These are phyloP conservation scores for Lineus longissimus DNA, from an alignment of 1,140 invertebrate genomes.

Conservation along the genomic window DNA sequence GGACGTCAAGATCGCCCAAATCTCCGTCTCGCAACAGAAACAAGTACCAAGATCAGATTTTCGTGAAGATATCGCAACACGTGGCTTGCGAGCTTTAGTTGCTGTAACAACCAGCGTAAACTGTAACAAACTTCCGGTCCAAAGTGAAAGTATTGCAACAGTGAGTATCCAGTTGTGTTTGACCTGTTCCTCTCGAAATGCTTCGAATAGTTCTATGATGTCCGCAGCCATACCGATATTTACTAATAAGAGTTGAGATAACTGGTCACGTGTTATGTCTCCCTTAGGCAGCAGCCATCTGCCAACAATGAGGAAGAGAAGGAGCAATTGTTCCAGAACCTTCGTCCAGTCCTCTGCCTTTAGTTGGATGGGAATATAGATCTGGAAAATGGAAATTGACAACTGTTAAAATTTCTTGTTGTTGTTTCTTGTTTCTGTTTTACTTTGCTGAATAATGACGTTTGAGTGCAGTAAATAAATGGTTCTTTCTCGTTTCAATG, in stretches of 20 bases:
- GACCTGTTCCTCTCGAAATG: slow-evolving; percentile 60
- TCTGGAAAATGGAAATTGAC: slow-evolving; percentile 13
- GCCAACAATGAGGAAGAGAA: slow-evolving; percentile 81
- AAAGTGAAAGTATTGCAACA: slow-evolving; percentile 27
- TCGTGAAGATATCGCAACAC: slow-evolving; percentile 1
- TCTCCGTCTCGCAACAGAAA: slow-evolving; percentile 59
- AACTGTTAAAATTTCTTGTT: no score
- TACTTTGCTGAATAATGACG: no score
- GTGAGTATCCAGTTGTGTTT: slow-evolving; percentile 23
- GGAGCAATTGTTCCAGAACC: slow-evolving; percentile 80
- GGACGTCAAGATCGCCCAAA: slow-evolving; percentile 64
- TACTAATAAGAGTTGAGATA: slow-evolving; percentile 80
- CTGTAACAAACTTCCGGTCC: slow-evolving; percentile 81
- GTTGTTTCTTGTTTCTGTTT: no score
- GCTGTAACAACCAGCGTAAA: slow-evolving; percentile 83
- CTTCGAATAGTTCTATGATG: slow-evolving; percentile 91
- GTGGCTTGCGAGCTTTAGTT: slow-evolving; percentile 61
- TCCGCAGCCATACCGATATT: slow-evolving; percentile 77
- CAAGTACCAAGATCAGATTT: neutral
- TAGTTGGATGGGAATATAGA: slow-evolving; percentile 16
- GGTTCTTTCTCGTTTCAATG: no score
- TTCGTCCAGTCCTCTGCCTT: slow-evolving; percentile 64
- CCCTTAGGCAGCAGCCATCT: slow-evolving; percentile 83
- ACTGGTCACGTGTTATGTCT: slow-evolving; percentile 82
- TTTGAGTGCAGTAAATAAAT: no score